Base-by-base conservation (phyloP, 2,113 vertebrate species). In the Murina feae region DNA sequence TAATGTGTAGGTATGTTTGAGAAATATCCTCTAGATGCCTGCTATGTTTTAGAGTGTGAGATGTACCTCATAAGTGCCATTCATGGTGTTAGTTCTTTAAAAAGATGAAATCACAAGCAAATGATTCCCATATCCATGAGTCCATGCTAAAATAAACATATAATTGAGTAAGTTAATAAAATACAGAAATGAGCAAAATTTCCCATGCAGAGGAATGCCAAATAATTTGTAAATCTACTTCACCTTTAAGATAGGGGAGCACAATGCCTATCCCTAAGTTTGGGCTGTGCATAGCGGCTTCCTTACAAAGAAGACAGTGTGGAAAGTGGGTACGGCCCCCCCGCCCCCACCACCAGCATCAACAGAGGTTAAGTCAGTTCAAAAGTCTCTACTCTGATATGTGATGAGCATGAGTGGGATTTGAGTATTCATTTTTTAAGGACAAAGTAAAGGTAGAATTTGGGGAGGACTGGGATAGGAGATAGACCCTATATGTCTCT, bases 341-440 rank as follows among this genome's bases (percentile, higher is more conserved):
- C n/a, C n/a, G n/a, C n/a, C 53, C 35, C 21, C 6, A 0, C 30
- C 20, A 13, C 5, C 9, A 8, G 4, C 13, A 20, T 5, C 37
- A 25, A 6, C 3, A 13, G 49, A 5, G 9, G 4, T 5, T 60
- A n/a, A 32, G 21, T 30, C 39, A 4, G 42, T 6, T 9, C 5
- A 44, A 10, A 7, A 17, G 17, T 9, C 3, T 49, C 28, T 16
- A 17, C 63, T 9, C 3, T 49, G 21, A 7, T 2, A 0, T 0
- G 32, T 47, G 14, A 4, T 14, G 20, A 37, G 8, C 23, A 4
- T 13, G 4, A 47, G 9, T 0, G 11, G n/a, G 11, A 55, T 13
- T 23, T 16, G 47, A 69, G 25, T 1, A 30, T 25, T 18, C 23
- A 32, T 8, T 37, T 47, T n/a, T 9, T 16, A 32, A 53, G 58